Base-by-base conservation (phyloP, 2,888 invertebrate species). In the Myopa tessellatipennis region DNA sequence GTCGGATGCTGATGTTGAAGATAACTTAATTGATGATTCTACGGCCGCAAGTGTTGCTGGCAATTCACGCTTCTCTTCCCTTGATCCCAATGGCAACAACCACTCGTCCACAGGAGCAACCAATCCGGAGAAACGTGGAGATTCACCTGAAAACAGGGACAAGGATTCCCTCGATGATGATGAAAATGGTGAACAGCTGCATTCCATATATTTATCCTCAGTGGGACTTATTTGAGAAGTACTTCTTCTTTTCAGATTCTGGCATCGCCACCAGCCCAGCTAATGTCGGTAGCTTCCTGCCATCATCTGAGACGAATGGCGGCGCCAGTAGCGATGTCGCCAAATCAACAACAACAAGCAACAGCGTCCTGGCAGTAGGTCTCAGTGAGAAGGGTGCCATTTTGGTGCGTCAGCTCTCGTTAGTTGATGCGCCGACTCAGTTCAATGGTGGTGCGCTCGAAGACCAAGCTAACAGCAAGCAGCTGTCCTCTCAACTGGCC, bases 1-100 rank as follows among this genome's bases (percentile, higher is more conserved):
- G 84, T 95, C 94, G 1, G 95, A 95, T 85, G 95, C 95, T 0
- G 95, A 95, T 85, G 91, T 95, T 0, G 95, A 95, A 87, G 95
- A 95, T 84, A 95, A 95, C 85, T 88, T 93, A 1, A 93, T 94
- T 80, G 93, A 92, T 76, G 89, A 90, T 55, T 1, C 45, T 45
- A 80, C 82, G 10, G 80, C 82, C 4, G 88, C 79, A 55, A 84
- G 77, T 16, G 79, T 77, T 40, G 74, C 81, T 70, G 71, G 71
- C 38, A 52, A 71, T 69, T 67, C n/a, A 68, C 67, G 63, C 26
- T 26, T 52, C 60, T 26, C 79, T 6, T 52, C 80, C 65, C 79
- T 84, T 67, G 88, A 90, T 82, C 82, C 82, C 60, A 90, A 89
- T 81, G 89, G 89, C 34, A 90, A 89, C 77, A 83, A 84, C 26